These are phyloP conservation scores for Noturus placidus DNA, from an alignment of 2,113 vertebrate genomes.

Conservation along the genomic window DNA sequence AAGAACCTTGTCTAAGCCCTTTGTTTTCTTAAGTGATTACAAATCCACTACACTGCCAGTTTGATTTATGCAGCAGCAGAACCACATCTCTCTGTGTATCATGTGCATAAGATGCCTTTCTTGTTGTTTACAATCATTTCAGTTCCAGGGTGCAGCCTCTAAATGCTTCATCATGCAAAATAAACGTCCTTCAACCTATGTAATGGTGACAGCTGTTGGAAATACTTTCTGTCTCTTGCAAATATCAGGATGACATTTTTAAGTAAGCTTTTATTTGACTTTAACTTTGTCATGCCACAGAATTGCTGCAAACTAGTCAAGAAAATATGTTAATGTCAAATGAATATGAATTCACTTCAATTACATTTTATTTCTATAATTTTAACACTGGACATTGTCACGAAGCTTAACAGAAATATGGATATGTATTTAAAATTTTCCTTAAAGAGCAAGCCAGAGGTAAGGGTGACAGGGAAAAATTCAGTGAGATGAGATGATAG, in stretches of 20 bases:
- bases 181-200: slow-evolving; percentile 66
- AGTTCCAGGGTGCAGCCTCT: slow-evolving; percentile 66
- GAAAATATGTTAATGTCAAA: neutral
- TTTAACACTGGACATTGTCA: neutral
- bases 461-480: neutral
- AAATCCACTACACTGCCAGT: slow-evolving; percentile 74
- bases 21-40: slow-evolving; percentile 74
- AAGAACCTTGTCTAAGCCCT: slow-evolving; percentile 57
- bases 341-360: neutral
- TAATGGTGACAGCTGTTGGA: slow-evolving; percentile 60
- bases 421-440: neutral
- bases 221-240: slow-evolving; percentile 58
- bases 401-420: neutral
- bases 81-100: slow-evolving; percentile 69
- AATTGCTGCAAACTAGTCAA: neutral
- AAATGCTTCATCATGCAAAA: slow-evolving; percentile 66
- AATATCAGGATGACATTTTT: slow-evolving; percentile 62
- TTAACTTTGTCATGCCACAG: slow-evolving; percentile 3
- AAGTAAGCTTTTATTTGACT: slow-evolving; percentile 4
- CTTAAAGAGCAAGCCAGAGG: neutral
- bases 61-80: slow-evolving; percentile 76
- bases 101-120: slow-evolving; percentile 67
- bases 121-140: slow-evolving; percentile 74
- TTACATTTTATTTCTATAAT: neutral
- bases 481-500: neutral